A percentile compares a stretch with the other conserved stretches of the same genome.
phyloP scores from a whole-genome alignment of 2,113 vertebrate species.

The Cathartes aura region DNA sequence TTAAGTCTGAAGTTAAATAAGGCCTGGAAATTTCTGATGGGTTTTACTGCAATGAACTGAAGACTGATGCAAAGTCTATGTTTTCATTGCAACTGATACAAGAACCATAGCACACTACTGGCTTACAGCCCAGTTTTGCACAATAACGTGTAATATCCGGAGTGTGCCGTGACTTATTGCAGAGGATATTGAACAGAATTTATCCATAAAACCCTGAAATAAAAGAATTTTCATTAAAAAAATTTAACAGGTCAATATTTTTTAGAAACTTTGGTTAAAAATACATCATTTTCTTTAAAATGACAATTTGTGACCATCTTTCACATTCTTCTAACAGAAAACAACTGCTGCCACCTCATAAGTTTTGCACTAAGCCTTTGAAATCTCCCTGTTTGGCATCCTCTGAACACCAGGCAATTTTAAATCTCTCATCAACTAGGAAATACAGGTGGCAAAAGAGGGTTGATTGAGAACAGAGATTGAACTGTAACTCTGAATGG shows the following conservation, averaged over 20 bases:
- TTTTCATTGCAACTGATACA: background rate
- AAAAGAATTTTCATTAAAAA: background rate
- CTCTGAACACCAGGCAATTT: background rate
- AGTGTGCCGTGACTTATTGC: background rate
- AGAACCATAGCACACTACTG: background rate
- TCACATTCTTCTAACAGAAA: background rate
- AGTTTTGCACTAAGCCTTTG: background rate
- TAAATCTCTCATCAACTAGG: constrained; percentile 24
- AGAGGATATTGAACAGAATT: background rate
- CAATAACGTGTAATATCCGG: background rate
- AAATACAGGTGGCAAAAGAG: constrained; percentile 10
- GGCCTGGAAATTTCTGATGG: background rate
- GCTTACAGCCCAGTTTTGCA: background rate
- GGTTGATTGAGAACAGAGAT: constrained; percentile 42
- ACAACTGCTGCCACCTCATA: background rate
- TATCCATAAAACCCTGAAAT: background rate
- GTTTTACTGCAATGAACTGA: background rate
- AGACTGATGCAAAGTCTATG: background rate
- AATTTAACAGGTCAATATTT: background rate
- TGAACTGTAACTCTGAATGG: constrained; percentile 30
- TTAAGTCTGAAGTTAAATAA: background rate
- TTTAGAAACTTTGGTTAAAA: background rate
- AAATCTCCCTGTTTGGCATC: background rate
- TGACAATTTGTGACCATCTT: background rate
- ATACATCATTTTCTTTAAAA: background rate